phyloP scores from a whole-genome alignment of 1,140 invertebrate genomes.

The Drosophila sp. region DNA sequence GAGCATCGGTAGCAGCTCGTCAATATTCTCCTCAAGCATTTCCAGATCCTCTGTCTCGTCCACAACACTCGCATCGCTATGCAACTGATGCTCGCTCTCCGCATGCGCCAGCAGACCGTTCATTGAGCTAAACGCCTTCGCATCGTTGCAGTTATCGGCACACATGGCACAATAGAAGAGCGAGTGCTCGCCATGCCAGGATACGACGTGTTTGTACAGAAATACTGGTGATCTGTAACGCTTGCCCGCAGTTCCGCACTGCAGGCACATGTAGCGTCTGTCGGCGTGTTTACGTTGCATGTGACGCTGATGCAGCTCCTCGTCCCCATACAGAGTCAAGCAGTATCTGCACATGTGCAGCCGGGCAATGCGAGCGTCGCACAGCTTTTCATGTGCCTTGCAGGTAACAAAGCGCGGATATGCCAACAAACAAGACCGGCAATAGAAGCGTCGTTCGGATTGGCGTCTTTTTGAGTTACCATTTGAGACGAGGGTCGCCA shows the following conservation, averaged over 20 bases:
- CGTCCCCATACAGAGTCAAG: slow-evolving; percentile 60
- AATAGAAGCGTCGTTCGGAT: slow-evolving; percentile 45
- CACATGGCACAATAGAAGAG: slow-evolving; percentile 70
- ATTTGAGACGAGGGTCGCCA: neutral
- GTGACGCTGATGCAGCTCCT: slow-evolving; percentile 48
- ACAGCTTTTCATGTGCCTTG: slow-evolving; percentile 60
- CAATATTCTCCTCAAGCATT: slow-evolving; percentile 74
- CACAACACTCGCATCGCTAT: slow-evolving; percentile 42
- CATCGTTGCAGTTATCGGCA: slow-evolving; percentile 56
- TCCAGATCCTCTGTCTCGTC: slow-evolving; percentile 69
- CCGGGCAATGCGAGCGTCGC: slow-evolving; percentile 36
- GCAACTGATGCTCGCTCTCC: slow-evolving; percentile 47
- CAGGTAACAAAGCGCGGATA: slow-evolving; percentile 45
- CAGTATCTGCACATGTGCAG: slow-evolving; percentile 62
- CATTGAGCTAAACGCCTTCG: slow-evolving; percentile 55
- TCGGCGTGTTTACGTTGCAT: slow-evolving; percentile 56
- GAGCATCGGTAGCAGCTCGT: slow-evolving; percentile 60
- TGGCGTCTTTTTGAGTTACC: neutral
- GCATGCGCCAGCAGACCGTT: slow-evolving; percentile 51
- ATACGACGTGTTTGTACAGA: slow-evolving; percentile 63
- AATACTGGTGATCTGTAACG: slow-evolving; percentile 57
- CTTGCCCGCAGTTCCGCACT: slow-evolving; percentile 58
- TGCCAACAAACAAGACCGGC: slow-evolving; percentile 44
- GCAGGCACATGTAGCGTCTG: slow-evolving; percentile 58
- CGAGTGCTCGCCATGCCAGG: slow-evolving; percentile 67